Evolutionary conservation across 2,797 vertebrate genomes (phyloP).

Genomic region (Mus minutoides): DNA sequence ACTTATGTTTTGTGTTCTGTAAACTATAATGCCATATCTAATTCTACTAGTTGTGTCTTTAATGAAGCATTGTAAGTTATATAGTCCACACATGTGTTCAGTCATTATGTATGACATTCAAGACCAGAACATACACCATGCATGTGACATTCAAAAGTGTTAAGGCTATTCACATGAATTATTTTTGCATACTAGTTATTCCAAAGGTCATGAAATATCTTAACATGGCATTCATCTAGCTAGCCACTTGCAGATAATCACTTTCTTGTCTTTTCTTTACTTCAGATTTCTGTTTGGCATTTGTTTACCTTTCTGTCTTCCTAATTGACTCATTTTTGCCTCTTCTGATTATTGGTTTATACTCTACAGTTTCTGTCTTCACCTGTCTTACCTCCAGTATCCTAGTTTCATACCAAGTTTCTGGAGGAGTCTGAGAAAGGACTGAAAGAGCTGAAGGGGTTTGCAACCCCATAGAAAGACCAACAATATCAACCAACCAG

Average conservation of each 20-base stretch:
- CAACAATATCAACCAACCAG: too few relatives aligned
- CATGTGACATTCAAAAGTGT: neutral
- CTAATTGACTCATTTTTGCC: neutral
- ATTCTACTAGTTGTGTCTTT: neutral
- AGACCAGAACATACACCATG: neutral
- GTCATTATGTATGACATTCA: neutral
- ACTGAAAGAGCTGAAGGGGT: too few relatives aligned
- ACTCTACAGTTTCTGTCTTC: neutral
- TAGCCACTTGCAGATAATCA: neutral
- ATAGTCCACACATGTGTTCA: neutral
- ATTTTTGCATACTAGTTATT: neutral
- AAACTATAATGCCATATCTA: neutral
- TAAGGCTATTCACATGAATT: neutral
- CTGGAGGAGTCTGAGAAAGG: too few relatives aligned
- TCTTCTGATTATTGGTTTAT: neutral
- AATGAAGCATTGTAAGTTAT: neutral
- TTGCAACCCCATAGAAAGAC: too few relatives aligned
- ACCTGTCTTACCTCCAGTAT: neutral
- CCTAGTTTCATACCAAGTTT: slow-evolving; percentile 15
- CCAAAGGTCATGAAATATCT: neutral
- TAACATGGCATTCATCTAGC: neutral
- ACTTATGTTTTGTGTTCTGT: neutral
- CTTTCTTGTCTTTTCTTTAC: neutral
- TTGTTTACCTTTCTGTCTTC: neutral
- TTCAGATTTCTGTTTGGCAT: neutral